Evolutionary conservation across 2,888 invertebrate genomes (phyloP), one percentile per base, ranked within the genome.

Genomic region (Hyposoter didymator): DNA sequence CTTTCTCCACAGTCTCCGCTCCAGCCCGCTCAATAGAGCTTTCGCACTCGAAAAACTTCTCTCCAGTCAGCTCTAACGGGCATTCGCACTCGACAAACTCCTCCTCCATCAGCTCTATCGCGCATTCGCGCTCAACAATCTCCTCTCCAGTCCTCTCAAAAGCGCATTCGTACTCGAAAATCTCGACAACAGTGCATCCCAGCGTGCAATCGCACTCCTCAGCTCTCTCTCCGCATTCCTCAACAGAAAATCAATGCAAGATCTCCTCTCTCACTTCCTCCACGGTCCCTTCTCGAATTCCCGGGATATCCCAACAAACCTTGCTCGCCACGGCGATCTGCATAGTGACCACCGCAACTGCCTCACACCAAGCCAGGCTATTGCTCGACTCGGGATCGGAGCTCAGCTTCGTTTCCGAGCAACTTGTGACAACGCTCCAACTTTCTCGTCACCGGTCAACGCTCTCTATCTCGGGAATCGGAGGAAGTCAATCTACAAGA

Each of bases 281-380:
- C 8, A 32, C 72, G 17, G 52, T 72, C 35, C 28, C 28, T 32
- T 52, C 72, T 32, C 52, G 17, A 7, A 47, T 28, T 32, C 52
- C 62, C 62, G 8, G 28, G 14, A 35, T 55, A 19, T 5, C 12
- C 8, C 59, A 59, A 28, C 52, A 22, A 17, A 72, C 72, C 1
- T 14, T 84, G 22, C 64, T 84, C 1, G 84, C 81, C 22, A 84
- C 84, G 7, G 73, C 78, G 4, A 32, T 59, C 10, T 64, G 62
- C 1, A 6, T n/a, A n/a, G n/a, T n/a, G n/a, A n/a, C n/a, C n/a
- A n/a, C n/a, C n/a, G n/a, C n/a, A n/a, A n/a, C n/a, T n/a, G n/a
- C n/a, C n/a, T n/a, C n/a, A n/a, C n/a, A n/a, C n/a, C n/a, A n/a
- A n/a, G n/a, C n/a, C n/a, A n/a, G n/a, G n/a, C n/a, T n/a, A n/a